Percentiles rank a stretch among this genome's conserved stretches.
phyloP scores from a whole-genome alignment of 2,888 invertebrate species.

The Ypsolopha scabrella region DNA sequence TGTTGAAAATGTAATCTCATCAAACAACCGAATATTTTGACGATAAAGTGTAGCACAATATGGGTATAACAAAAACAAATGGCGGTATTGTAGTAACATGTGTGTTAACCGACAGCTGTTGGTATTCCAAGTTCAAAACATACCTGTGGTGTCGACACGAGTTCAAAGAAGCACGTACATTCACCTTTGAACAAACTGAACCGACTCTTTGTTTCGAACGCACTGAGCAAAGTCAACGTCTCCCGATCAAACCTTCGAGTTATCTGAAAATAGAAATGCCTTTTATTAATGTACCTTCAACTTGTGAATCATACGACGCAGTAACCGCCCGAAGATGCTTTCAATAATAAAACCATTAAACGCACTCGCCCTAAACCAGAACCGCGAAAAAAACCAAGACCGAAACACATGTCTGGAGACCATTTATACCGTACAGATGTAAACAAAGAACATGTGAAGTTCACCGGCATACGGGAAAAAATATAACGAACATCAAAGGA shows the following conservation, averaged over 20 bases:
- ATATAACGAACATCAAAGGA: slow-evolving; percentile 18
- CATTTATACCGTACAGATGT: slow-evolving; percentile 43
- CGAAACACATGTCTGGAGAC: slow-evolving; percentile 36
- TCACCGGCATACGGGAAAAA: slow-evolving; percentile 19
- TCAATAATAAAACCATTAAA: slow-evolving; percentile 34
- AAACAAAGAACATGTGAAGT: slow-evolving; percentile 51
- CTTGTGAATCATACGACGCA: slow-evolving; percentile 42
- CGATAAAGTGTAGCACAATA: not conserved
- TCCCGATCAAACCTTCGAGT: slow-evolving; percentile 60
- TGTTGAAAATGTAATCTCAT: not conserved
- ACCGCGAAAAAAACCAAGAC: not conserved
- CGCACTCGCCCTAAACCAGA: slow-evolving; percentile 13
- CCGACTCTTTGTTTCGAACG: slow-evolving; percentile 52
- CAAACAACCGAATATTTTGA: not conserved
- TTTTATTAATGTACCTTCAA: slow-evolving; percentile 52
- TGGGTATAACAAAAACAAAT: not conserved
- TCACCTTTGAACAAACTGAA: slow-evolving; percentile 57
- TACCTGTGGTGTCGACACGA: slow-evolving; percentile 53
- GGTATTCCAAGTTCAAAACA: slow-evolving; percentile 24
- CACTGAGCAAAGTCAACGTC: slow-evolving; percentile 41
- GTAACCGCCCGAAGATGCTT: slow-evolving; percentile 35
- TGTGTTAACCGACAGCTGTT: slow-evolving; percentile 3
- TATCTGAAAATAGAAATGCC: slow-evolving; percentile 67
- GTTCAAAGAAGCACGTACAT: slow-evolving; percentile 47
- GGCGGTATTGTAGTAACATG: not conserved